A percentile compares a stretch with the other conserved stretches of the same genome.
phyloP scores from a whole-genome alignment of 2,888 invertebrate genomes.

The Sinotaia quadrata region DNA sequence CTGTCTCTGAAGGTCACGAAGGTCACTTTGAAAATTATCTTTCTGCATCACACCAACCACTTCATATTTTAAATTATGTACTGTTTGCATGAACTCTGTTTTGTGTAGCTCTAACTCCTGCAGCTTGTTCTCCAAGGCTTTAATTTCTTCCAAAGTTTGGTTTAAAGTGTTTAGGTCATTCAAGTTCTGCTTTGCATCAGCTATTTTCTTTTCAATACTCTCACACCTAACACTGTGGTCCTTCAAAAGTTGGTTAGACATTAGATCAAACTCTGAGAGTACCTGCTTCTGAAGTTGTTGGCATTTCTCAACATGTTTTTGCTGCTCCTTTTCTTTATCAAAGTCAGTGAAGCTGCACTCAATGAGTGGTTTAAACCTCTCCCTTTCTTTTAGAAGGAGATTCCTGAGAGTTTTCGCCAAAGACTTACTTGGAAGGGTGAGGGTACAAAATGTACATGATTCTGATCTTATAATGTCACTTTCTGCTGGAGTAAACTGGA shows the following conservation, averaged over 20 bases:
- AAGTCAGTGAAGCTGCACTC: neutral
- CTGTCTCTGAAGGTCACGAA: conserved; percentile 35
- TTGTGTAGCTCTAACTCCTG: conserved; percentile 48
- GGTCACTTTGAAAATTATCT: conserved; percentile 27
- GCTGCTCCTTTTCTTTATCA: neutral
- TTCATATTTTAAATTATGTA: conserved; percentile 34
- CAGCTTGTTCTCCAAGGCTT: conserved; percentile 44
- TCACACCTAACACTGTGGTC: conserved; percentile 3
- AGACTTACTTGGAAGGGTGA: neutral
- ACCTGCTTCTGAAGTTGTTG: neutral
- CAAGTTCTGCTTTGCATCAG: conserved; percentile 8
- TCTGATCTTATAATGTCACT: neutral
- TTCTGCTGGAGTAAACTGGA: neutral
- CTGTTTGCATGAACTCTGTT: conserved; percentile 44
- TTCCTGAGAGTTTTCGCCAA: neutral
- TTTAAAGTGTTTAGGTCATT: neutral
- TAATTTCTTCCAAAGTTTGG: conserved; percentile 31
- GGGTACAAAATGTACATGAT: neutral
- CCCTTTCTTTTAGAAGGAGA: neutral
- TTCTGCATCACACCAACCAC: conserved; percentile 27
- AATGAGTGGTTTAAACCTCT: neutral
- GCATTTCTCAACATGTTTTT: neutral
- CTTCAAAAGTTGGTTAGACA: neutral
- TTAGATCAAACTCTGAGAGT: conserved; percentile 2
- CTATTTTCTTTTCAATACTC: neutral